Conservation (phyloP, 1,140 invertebrate genomes). For the Pseudachorutes palmiensis region DNA sequence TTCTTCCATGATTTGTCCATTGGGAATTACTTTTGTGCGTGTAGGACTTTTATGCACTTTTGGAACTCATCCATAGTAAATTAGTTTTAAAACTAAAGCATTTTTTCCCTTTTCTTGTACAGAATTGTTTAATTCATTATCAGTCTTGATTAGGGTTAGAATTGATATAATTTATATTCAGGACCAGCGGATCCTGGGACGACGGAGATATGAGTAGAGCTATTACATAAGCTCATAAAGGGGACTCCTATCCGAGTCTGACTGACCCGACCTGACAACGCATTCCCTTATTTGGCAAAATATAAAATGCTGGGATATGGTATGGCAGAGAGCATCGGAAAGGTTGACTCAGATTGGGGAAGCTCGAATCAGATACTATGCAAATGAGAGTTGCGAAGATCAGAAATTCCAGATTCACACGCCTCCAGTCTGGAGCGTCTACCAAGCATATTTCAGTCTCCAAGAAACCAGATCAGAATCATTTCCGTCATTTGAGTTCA, state of each 20-base stretch:
- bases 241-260: neutral
- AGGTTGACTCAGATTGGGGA: too few relatives aligned
- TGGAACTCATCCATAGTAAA: neutral
- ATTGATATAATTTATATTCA: neutral
- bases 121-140: neutral
- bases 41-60: neutral
- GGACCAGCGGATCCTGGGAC: neutral
- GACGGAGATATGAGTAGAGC: neutral
- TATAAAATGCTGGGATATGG: neutral
- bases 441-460: neutral
- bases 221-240: neutral
- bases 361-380: neutral
- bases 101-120: neutral
- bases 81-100: too few relatives aligned
- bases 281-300: slow-evolving; percentile 12
- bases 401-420: neutral
- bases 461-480: neutral
- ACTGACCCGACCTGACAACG: slow-evolving; percentile 10
- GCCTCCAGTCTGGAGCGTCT: neutral
- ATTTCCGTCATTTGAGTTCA: neutral
- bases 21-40: neutral
- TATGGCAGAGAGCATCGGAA: neutral
- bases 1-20: neutral
- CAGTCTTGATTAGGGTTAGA: neutral
- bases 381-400: neutral